These are phyloP conservation scores for Hydrotaea diabolus DNA, from an alignment of 2,888 invertebrate species.

Conservation along the genomic window DNA sequence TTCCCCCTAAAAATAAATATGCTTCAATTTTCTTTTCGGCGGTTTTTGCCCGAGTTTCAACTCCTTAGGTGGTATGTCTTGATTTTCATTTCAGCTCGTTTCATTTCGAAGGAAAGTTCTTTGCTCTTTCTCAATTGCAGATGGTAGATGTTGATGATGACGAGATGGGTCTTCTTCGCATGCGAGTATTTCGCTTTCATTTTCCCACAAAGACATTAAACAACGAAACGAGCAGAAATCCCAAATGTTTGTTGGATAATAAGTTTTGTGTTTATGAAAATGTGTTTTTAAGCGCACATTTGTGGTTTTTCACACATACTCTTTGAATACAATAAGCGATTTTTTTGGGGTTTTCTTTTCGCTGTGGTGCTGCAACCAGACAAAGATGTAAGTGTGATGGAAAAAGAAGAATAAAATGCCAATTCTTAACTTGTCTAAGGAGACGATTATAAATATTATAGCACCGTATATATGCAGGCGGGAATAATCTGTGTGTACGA, in stretches of 20 bases:
- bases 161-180: background rate
- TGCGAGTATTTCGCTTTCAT: constrained; percentile 34
- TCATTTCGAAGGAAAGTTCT: constrained; percentile 66
- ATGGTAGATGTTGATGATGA: constrained; percentile 2
- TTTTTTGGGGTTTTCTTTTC: too few species aligned
- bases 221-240: constrained; percentile 64
- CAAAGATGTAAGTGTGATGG: background rate
- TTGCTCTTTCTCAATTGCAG: constrained; percentile 66
- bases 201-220: constrained; percentile 61
- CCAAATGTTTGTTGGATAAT: constrained; percentile 68
- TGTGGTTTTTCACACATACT: constrained; percentile 66
- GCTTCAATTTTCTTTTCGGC: too few species aligned
- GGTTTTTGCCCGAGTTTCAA: constrained; percentile 52
- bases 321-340: background rate
- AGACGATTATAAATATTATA: constrained; percentile 67
- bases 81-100: background rate
- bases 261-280: constrained; percentile 70
- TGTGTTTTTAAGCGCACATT: constrained; percentile 69
- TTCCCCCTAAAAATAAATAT: too few species aligned
- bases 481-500: background rate
- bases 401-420: background rate
- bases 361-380: constrained; percentile 45
- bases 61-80: constrained; percentile 29
- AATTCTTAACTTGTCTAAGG: constrained; percentile 56
- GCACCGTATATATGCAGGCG: background rate